phyloP scores from a whole-genome alignment of 2,797 vertebrate genomes.

The Novumbra hubbsi region DNA sequence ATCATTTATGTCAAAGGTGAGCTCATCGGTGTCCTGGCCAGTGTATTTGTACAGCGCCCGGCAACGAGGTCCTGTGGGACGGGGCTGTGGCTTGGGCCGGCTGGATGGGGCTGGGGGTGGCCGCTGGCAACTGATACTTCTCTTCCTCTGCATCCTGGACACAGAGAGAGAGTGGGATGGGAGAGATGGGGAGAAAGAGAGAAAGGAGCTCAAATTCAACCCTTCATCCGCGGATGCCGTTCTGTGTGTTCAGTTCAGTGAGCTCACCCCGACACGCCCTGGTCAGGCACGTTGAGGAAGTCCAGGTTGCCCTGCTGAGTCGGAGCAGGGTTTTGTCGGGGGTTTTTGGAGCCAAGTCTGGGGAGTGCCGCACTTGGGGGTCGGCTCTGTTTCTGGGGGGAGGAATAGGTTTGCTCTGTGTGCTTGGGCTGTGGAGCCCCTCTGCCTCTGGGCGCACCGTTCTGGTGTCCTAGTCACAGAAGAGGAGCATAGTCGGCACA shows the following conservation, averaged over 20 bases:
- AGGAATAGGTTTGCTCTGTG: constrained; percentile 62
- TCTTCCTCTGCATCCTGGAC: constrained; percentile 84
- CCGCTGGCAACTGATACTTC: constrained; percentile 77
- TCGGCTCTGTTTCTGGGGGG: constrained; percentile 59
- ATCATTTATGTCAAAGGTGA: constrained; percentile 88
- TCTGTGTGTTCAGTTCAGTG: background rate
- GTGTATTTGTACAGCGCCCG: constrained; percentile 87
- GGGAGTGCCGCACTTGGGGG: constrained; percentile 68
- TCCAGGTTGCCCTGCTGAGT: constrained; percentile 79
- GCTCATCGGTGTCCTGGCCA: constrained; percentile 92
- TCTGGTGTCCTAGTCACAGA: constrained; percentile 72
- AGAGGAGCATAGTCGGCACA: background rate
- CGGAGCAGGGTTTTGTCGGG: constrained; percentile 44
- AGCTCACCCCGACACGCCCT: constrained; percentile 93
- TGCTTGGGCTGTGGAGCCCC: constrained; percentile 14
- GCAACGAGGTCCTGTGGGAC: constrained; percentile 75
- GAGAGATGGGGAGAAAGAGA: background rate
- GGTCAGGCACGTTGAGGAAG: constrained; percentile 94
- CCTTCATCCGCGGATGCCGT: background rate
- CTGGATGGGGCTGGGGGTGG: constrained; percentile 78
- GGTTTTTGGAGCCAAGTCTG: constrained; percentile 60
- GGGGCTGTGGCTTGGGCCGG: constrained; percentile 78
- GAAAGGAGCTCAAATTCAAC: background rate
- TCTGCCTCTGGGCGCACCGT: constrained; percentile 67
- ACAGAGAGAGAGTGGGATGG: background rate